Conservation (phyloP, 2,113 vertebrate species). For the Centropus unirufus region DNA sequence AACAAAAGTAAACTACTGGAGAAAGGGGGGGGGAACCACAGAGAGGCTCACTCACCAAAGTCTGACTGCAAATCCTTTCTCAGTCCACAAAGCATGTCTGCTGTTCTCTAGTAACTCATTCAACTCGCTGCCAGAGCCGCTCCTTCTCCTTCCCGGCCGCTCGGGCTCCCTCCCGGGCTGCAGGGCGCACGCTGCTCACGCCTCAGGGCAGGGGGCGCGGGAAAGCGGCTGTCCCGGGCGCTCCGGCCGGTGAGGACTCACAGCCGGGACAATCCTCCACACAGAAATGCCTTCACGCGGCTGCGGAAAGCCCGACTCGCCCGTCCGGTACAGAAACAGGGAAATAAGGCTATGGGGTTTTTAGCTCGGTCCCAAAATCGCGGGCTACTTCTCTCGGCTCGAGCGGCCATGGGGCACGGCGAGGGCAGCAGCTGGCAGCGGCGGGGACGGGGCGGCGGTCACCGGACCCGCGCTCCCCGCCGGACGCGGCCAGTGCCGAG, state of each 20-base stretch:
- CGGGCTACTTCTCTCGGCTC: not conserved
- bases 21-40: not conserved
- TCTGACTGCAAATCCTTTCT: slow-evolving; percentile 81
- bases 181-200: not conserved
- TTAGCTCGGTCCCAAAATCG: not conserved
- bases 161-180: not conserved
- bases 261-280: not conserved
- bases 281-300: not conserved
- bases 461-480: not conserved
- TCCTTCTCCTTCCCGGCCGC: slow-evolving; percentile 3
- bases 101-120: slow-evolving; percentile 63
- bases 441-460: not conserved
- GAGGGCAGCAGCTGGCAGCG: too few species aligned
- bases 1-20: slow-evolving; percentile 10
- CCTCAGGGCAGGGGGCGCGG: not conserved
- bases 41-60: slow-evolving; percentile 76
- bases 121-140: slow-evolving; percentile 35
- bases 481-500: slow-evolving; percentile 19
- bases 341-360: not conserved
- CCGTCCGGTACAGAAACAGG: not conserved
- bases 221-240: not conserved
- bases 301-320: not conserved
- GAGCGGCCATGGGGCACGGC: slow-evolving; percentile 1
- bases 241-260: not conserved
- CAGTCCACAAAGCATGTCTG: slow-evolving; percentile 84